Base-by-base conservation (phyloP, 2,113 vertebrate genomes). In the Lepus timidus region DNA sequence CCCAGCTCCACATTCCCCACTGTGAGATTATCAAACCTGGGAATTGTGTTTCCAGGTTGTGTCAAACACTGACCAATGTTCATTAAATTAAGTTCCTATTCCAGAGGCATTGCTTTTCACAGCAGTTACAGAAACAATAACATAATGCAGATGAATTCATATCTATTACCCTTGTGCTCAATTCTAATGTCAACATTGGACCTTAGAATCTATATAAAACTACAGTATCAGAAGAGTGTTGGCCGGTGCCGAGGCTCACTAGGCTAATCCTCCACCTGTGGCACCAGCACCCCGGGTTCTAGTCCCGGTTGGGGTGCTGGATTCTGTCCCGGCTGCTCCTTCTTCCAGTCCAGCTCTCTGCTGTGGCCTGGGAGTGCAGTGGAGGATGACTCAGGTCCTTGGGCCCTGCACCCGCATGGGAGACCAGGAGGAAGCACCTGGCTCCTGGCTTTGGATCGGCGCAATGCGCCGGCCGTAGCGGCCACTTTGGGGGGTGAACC, bases 161-260 rank as follows among this genome's bases (percentile, higher is more conserved):
- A 55, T 58, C 23, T 0, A 2, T 33, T 68, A 67, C 3, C 27
- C 29, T 12, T 85, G 36, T 13, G 25, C 44, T 74, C 61, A 64
- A 23, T 58, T 49, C 67, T 68, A 1, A 25, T 33, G 27, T 70
- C 19, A 49, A 29, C 44, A 16, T 2, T 22, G 64, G 27, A 5
- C 58, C 58, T 92, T 70, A 71, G 22, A 64, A 65, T 39, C 31
- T 25, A 17, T n/a, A 78, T 79, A 51, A 65, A 95, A 52, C 49
- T 73, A 23, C 1, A 61, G 0, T 23, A 84, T 61, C 17, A 16
- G 61, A 82, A 94, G 23, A 88, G 31, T 14, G 23, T 64, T 81
- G 85, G 36, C 36, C 36, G 36, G 36, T 36, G 36, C 36, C 36
- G 36, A 36, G 36, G 36, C 36, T 36, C 36, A 36, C 36, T 36